Percentiles rank a stretch among this genome's conserved stretches.
Conservation (phyloP, 1,140 invertebrate species). For the Scaptodrosophila lebanonensis region DNA sequence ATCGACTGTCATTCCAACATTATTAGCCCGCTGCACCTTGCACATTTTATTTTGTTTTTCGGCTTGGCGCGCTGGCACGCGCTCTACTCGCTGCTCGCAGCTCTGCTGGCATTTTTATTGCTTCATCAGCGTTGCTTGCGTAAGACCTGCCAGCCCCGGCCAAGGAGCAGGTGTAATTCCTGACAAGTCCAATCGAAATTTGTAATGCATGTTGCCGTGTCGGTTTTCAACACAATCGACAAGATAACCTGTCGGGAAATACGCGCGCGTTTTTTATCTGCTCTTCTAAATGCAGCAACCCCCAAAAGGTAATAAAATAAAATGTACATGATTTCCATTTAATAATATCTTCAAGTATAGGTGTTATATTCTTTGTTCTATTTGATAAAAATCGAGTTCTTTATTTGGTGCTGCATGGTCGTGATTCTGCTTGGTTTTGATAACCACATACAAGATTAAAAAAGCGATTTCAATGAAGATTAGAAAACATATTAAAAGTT, state of each 20-base stretch:
- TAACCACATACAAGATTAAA: too few relatives aligned
- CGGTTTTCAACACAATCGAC: conserved; percentile 13
- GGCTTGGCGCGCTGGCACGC: conserved; percentile 46
- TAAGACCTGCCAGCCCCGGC: conserved; percentile 31
- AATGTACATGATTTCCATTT: background rate
- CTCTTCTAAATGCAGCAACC: conserved; percentile 5
- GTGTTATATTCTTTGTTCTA: too few relatives aligned
- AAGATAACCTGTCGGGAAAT: conserved; percentile 4
- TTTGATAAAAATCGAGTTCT: too few relatives aligned
- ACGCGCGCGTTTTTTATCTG: background rate
- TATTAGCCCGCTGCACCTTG: conserved; percentile 55
- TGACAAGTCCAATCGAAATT: conserved; percentile 49
- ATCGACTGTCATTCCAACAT: conserved; percentile 34
- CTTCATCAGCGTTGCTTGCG: conserved; percentile 54
- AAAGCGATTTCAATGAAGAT: too few relatives aligned
- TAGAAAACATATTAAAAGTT: too few relatives aligned
- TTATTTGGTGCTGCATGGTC: too few relatives aligned
- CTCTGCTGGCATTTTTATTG: conserved; percentile 55
- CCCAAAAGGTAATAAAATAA: background rate
- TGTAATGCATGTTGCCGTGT: conserved; percentile 64
- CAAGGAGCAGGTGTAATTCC: conserved; percentile 52
- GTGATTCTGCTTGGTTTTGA: too few relatives aligned
- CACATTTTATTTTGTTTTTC: conserved; percentile 38
- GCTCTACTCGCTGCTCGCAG: conserved; percentile 14
- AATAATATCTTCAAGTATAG: background rate